Evolutionary conservation across 2,888 invertebrate genomes (phyloP).

Genomic region (Pantelozetes paolii): DNA sequence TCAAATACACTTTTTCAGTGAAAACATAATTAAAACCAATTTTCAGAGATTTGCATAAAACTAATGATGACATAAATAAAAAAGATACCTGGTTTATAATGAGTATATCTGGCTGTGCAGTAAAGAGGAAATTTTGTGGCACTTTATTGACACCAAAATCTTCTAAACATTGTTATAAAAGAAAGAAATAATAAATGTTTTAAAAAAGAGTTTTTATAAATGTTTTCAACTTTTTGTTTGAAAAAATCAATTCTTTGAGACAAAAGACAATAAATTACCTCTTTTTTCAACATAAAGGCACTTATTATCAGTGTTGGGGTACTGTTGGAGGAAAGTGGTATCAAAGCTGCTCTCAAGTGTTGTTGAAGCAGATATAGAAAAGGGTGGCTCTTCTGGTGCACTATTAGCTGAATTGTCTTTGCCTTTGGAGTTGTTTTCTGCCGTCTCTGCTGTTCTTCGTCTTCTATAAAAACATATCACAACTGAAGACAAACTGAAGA

Average conservation of each 20-base stretch:
- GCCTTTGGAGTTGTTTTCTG: background rate
- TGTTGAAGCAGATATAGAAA: conserved; percentile 21
- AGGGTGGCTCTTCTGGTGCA: conserved; percentile 9
- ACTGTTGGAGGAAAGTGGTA: conserved; percentile 12
- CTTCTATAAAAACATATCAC: conserved; percentile 38
- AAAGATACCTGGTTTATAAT: conserved; percentile 31
- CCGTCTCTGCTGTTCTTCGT: conserved; percentile 10
- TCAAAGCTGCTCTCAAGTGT: conserved; percentile 25
- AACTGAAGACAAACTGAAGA: conserved; percentile 22
- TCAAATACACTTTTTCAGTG: too few species aligned
- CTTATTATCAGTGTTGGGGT: conserved; percentile 26
- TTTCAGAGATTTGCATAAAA: too few species aligned
- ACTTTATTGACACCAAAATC: conserved; percentile 12
- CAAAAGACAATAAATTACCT: conserved; percentile 21
- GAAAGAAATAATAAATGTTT: background rate
- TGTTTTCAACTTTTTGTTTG: background rate
- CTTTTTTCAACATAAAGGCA: conserved; percentile 29
- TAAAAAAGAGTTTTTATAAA: background rate
- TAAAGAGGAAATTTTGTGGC: background rate
- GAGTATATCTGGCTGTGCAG: conserved; percentile 16
- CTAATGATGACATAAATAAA: too few species aligned
- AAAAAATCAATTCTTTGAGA: conserved; percentile 3
- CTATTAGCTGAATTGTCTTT: conserved; percentile 23
- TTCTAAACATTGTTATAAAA: background rate
- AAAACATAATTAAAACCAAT: too few species aligned